These are phyloP conservation scores for Epicauta chinensis DNA, from an alignment of 1,140 invertebrate genomes.

Conservation along the genomic window DNA sequence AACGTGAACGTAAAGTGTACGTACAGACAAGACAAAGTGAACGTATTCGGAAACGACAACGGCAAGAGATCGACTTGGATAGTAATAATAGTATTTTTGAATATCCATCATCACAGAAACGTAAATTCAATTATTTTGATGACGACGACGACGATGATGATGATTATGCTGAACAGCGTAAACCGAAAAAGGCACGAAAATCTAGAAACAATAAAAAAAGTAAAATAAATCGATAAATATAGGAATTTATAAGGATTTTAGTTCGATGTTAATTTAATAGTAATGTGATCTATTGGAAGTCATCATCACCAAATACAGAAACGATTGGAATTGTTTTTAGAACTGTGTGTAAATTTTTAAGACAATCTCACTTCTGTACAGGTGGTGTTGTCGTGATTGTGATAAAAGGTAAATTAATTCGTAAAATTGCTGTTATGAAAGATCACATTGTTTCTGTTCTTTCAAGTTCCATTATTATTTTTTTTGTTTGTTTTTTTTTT, in stretches of 20 bases:
- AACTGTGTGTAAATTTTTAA: too few species aligned
- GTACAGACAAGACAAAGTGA: slow-evolving; percentile 38
- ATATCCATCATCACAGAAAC: slow-evolving; percentile 24
- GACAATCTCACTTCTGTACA: too few species aligned
- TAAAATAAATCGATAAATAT: slow-evolving; percentile 12
- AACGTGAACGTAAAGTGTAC: slow-evolving; percentile 29
- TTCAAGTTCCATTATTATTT: slow-evolving; percentile 13
- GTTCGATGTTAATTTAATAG: background rate
- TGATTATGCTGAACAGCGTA: slow-evolving; percentile 9
- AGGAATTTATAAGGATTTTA: slow-evolving; percentile 12
- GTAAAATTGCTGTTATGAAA: slow-evolving; percentile 9
- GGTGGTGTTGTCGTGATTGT: slow-evolving; percentile 6
- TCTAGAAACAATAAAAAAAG: slow-evolving; percentile 14
- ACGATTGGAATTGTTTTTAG: background rate
- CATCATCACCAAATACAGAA: slow-evolving; percentile 2
- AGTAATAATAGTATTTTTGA: slow-evolving; percentile 24
- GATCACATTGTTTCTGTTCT: slow-evolving; percentile 5
- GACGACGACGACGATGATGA: slow-evolving; percentile 10
- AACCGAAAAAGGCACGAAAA: slow-evolving; percentile 24
- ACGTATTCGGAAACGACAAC: slow-evolving; percentile 33
- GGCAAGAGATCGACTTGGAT: slow-evolving; percentile 34
- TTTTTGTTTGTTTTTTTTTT: too few species aligned
- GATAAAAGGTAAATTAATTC: slow-evolving; percentile 6
- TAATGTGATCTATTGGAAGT: slow-evolving; percentile 10
- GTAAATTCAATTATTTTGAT: slow-evolving; percentile 20